Evolutionary conservation across 2,113 vertebrate genomes (phyloP), one percentile per base, ranked within the genome.

Genomic region (Trogon surrucura): DNA sequence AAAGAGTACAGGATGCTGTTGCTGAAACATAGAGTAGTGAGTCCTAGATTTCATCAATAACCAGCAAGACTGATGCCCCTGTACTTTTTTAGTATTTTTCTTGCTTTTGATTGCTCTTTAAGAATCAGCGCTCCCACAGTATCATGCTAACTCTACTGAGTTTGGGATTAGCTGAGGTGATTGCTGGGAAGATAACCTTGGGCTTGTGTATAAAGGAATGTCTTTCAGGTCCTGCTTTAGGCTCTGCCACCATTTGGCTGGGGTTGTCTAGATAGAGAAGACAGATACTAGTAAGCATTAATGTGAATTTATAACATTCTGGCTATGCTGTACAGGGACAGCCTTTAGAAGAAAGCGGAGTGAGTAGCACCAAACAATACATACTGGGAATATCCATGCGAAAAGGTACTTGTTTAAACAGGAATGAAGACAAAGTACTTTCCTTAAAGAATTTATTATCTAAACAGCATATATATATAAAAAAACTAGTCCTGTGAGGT

Each of bases 341-440:
- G 44, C 5, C n/a, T 88, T 83, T 66, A 58, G 26, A 8, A 47
- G 75, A 50, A 83, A 86, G 27, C 30, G 8, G 62, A 85, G 47
- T 47, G 51, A 29, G 44, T 48, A 81, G 26, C 17, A 71, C 32
- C 44, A 86, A 94, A 74, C 13, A 78, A 51, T 66, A 19, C 5
- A 50, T n/a, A 30, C 10, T 34, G 64, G 20, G 57, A 93, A 80
- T 89, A 91, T 70, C 65, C 72, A 20, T 66, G 71, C 51, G 58
- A 80, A 88, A 88, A 66, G 8, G 11, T 74, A 71, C 67, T 87
- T 95, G 85, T 86, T 90, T 88, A 71, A 75, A 80, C 50, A 93
- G 12, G 69, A 89, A 89, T 84, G 65, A 94, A 92, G 53, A 56
- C 38, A 60, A 65, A 95, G 16, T 81, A 48, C 32, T 70, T 94